Percentiles rank a stretch among this genome's conserved stretches.
These are phyloP conservation scores for Tragelaphus buxtoni DNA, from an alignment of 2,113 vertebrate genomes.

Conservation along the genomic window DNA sequence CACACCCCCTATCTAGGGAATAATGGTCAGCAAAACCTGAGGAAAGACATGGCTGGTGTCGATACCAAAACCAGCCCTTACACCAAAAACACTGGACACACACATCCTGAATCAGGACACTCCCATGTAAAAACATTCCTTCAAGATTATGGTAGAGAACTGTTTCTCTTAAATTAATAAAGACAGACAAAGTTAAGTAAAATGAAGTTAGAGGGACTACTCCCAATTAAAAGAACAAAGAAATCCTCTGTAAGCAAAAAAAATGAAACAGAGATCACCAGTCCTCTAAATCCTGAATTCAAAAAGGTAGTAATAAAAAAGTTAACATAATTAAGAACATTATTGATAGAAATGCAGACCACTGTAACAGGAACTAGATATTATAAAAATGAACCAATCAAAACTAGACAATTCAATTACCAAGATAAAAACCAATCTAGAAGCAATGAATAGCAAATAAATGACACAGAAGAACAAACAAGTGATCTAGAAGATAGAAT, in stretches of 20 bases:
- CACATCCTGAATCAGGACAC: background rate
- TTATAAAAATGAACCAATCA: background rate
- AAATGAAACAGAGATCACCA: background rate
- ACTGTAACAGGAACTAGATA: background rate
- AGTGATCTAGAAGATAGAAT: background rate
- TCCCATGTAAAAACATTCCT: background rate
- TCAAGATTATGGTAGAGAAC: background rate
- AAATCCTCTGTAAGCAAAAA: background rate
- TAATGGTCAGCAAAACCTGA: background rate
- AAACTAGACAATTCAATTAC: background rate
- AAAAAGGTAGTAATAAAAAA: background rate
- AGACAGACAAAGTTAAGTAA: background rate
- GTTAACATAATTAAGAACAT: background rate
- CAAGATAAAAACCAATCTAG: background rate
- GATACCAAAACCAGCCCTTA: background rate
- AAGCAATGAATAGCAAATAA: background rate
- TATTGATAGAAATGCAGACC: background rate
- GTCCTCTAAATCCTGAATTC: background rate
- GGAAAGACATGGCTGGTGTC: background rate
- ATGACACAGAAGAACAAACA: background rate
- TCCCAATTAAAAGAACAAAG: background rate
- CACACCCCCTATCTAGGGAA: background rate
- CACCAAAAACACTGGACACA: background rate
- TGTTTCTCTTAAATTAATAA: background rate
- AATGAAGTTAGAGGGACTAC: background rate